phyloP scores from a whole-genome alignment of 2,113 vertebrate genomes.

The Hyla sarda region DNA sequence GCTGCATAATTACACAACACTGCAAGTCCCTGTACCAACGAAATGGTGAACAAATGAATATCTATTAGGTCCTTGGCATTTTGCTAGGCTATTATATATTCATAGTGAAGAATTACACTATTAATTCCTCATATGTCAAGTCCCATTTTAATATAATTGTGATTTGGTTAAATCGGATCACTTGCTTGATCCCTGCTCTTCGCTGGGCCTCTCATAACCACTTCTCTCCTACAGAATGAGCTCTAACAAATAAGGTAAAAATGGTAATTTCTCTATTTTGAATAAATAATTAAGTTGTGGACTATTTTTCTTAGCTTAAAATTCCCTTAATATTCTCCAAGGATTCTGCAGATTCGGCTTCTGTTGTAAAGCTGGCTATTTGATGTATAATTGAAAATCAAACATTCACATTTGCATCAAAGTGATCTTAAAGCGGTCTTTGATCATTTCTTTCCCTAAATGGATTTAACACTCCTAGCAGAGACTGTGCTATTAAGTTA shows the following conservation, averaged over 20 bases:
- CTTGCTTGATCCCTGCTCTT: neutral
- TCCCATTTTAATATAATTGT: conserved; percentile 9
- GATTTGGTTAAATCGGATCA: conserved; percentile 12
- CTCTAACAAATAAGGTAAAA: conserved; percentile 33
- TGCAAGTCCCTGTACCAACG: too few species aligned
- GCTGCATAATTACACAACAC: neutral
- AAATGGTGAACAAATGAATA: too few species aligned
- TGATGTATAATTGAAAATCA: conserved; percentile 58
- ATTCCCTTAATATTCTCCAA: conserved; percentile 32
- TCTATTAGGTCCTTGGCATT: neutral
- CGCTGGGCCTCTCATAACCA: neutral
- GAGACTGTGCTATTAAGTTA: neutral
- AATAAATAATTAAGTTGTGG: conserved; percentile 39
- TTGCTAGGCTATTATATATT: conserved; percentile 1
- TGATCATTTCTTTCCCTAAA: conserved; percentile 53
- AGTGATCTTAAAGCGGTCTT: conserved; percentile 43
- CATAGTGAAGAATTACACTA: neutral
- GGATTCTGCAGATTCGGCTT: conserved; percentile 17
- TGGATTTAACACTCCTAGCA: conserved; percentile 33
- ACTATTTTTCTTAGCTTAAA: conserved; percentile 44
- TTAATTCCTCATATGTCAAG: neutral
- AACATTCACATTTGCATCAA: conserved; percentile 53
- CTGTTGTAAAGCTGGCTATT: conserved; percentile 32
- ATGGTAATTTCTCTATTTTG: conserved; percentile 23
- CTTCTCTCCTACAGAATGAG: neutral